Base-by-base conservation (phyloP, 2,797 vertebrate genomes). In the Hydrolagus colliei region DNA sequence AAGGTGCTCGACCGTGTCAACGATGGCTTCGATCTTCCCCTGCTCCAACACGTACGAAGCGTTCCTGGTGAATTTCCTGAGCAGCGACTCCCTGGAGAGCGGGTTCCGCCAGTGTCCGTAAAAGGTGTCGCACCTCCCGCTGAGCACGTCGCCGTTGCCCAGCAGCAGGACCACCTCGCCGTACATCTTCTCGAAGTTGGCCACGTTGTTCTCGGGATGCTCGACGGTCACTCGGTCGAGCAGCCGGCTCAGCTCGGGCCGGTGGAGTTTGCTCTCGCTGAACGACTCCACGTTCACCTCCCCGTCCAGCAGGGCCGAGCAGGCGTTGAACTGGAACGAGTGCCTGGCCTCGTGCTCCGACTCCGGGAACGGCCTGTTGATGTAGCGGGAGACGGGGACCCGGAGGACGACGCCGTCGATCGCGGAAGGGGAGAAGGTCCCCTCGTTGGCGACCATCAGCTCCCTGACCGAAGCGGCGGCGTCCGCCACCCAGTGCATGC, bases 71-170 rank as follows among this genome's bases (percentile, higher is more conserved):
- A 97, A 97, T 90, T 97, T 97, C 89, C 92, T 95, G 86, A 90
- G 90, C 87, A 97, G 92, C 0, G 95, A 96, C 87, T 96, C 94
- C 4, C 92, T 90, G 87, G 93, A 95, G 86, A 97, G 92, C 0
- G 96, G 96, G 74, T 96, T 96, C 85, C 96, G 95, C 96, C 96
- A 97, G 91, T 97, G 96, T 84, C 96, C 96, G 0, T 97, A 97
- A 90, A 97, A 97, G 35, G 96, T 97, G 90, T 96, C 93, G 72
- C 96, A 97, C 80, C 93, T 95, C 3, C 94, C 95, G 0, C 68
- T 91, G 77, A 97, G 89, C 12, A 95, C 76, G 2, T 95, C 93
- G 14, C 96, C 95, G 0, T 90, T 92, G 16, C 90, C 90, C 74
- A 97, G 91, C 0, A 93, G 93, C 86, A 97, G 93, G 73, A 92